Evolutionary conservation across 1,140 invertebrate species (phyloP), one percentile per base, ranked within the genome.

Genomic region (Planococcus citri): DNA sequence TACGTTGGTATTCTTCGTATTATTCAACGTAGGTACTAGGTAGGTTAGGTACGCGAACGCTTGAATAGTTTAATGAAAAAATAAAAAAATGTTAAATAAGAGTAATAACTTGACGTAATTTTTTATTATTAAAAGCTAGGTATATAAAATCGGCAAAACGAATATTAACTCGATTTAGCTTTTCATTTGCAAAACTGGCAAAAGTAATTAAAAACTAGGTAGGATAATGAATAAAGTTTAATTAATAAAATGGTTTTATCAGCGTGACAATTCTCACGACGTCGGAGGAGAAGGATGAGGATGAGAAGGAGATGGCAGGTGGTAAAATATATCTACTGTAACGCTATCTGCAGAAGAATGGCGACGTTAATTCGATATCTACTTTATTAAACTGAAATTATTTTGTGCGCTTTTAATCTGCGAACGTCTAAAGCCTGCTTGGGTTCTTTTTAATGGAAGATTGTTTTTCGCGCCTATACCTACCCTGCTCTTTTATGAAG

Each of bases 121-220:
- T 20, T 51, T 51, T 51, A 51, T 51, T 51, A 51, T 51, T 51
- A 51, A 51, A 51, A 51, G 41, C 41, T 51, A n/a, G n/a, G n/a
- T n/a, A 51, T 51, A 51, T 51, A 51, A 51, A 51, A 51, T 51
- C 41, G 41, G 41, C 41, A 51, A 51, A 51, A 51, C 41, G 41
- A 51, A 51, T 51, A 51, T 51, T 51, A 51, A 51, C 41, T 51
- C 41, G 41, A 51, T 51, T 51, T 51, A 51, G 41, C 10, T 51
- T 51, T 20, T 20, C 41, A 51, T 6, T 9, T 51, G 41, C n/a
- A 51, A 51, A 33, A 51, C 41, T 51, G 41, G 41, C 41, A 51
- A 51, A 51, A 51, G 41, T 51, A 51, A 51, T 51, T 51, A 51
- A 51, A 51, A 51, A 51, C 6, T 51, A 51, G 41, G 41, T 51